Evolutionary conservation across 2,797 vertebrate species (phyloP), one percentile per base, ranked within the genome.

Genomic region (Threskiornis aethiopicus): DNA sequence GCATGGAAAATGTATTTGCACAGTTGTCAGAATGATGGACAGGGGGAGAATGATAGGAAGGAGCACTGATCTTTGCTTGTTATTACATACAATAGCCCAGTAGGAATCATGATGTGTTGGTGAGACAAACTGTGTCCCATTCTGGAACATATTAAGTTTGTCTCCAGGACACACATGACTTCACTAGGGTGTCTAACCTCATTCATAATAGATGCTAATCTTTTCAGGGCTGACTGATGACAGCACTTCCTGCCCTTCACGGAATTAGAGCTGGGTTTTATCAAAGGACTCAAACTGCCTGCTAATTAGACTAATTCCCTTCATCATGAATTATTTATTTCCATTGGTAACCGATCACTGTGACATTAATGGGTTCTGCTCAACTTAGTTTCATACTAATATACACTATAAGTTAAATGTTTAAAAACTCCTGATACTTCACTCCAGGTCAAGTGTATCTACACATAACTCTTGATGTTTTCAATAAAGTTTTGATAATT

Each of bases 271-370:
- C 98, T 98, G 98, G 97, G 98, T 98, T 99, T 99, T 99, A 99
- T 99, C 99, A 99, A 99, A 99, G 98, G 98, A 99, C 98, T 99
- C 99, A 99, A 99, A 99, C 99, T 99, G 99, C 99, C 99, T 99
- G 99, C 99, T 99, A 99, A 99, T 99, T 99, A 99, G 99, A 99
- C 99, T 99, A 99, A 99, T 99, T 99, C 99, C 98, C 98, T 99
- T 98, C 98, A 98, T 98, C 99, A 99, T 99, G 99, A 99, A 99
- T 99, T 99, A 99, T 99, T 99, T 99, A 99, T 99, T 99, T 98
- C 98, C 98, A 99, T 98, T 99, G 99, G 98, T 99, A 99, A 99
- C 99, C 98, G 99, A 99, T 99, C 98, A 98, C 98, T 98, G 98
- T 98, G 98, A 99, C 99, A 99, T 99, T 99, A 99, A 99, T 99